Evolutionary conservation across 1,140 invertebrate species (phyloP), one percentile per base, ranked within the genome.

Genomic region (Neodiprion virginianus): DNA sequence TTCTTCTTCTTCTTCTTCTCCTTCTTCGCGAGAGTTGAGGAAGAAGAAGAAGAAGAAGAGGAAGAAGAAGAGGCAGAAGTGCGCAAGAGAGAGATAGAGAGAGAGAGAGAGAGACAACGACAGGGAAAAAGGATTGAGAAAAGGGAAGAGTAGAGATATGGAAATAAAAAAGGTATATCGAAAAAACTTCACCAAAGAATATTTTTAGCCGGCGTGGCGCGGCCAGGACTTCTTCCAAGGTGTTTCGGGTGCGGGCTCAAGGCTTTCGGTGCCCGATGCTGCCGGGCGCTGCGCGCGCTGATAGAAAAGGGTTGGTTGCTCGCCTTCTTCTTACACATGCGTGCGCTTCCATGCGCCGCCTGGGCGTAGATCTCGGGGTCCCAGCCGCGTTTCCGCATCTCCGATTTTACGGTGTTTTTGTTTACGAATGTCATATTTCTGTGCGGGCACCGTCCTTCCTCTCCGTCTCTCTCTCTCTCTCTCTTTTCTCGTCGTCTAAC

Each of bases 21-120:
- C 80, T 80, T 77, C 75, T 74, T 75, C 78, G 76, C 76, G 72
- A 79, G 78, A 81, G 76, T 79, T 79, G 74, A 71, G 74, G 72
- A 72, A 48, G 74, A 48, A 65, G 73, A 67, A 76, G 75, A 78
- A 72, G 74, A 73, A 75, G 73, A 82, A 40, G 28, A 70, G 74
- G 72, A 72, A 48, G 74, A 48, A 65, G 73, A 67, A 76, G 75
- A 78, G 72, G 74, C 73, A 75, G 73, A 82, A 40, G 28, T 40
- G 28, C 28, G 28, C 28, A 40, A 40, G 28, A 40, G 74, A 72
- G 67, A 75, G 74, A 48, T 17, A 61, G 17, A 72, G 50, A 48
- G 11, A 21, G 69, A 40, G 47, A 40, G n/a, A 48, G 70, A 77
- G 69, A 47, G 23, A 75, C 76, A 80, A 71, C 74, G 72, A 75